These are phyloP conservation scores for Lacerta agilis DNA, from an alignment of 2,797 vertebrate genomes.

Conservation along the genomic window DNA sequence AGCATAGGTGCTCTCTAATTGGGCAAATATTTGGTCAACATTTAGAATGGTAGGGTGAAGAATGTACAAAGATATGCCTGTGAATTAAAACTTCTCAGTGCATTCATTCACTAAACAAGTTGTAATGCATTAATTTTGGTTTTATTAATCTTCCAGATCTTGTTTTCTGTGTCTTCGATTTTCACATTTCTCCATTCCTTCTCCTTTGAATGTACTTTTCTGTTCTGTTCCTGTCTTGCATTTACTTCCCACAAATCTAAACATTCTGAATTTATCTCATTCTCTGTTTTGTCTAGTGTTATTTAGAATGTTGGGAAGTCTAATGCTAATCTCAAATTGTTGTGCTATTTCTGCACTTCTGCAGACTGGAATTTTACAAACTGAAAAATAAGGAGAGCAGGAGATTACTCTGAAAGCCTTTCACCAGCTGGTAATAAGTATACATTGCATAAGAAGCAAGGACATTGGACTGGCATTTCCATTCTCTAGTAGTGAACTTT, in stretches of 20 bases:
- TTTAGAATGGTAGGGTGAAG: not conserved
- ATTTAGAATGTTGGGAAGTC: not conserved
- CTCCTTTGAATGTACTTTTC: not conserved
- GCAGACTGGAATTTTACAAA: not conserved
- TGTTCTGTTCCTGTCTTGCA: not conserved
- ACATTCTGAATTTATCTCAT: not conserved
- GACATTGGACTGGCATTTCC: not conserved
- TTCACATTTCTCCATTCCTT: not conserved
- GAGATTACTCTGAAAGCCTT: not conserved
- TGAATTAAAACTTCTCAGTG: not conserved
- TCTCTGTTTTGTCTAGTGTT: not conserved
- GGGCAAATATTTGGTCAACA: not conserved
- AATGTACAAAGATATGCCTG: not conserved
- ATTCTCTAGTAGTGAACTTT: not conserved
- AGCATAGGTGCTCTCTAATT: not conserved
- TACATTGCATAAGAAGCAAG: not conserved
- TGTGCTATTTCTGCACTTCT: not conserved
- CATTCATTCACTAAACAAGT: not conserved
- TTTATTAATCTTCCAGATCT: not conserved
- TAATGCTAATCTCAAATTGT: not conserved
- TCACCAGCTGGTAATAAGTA: slow-evolving; percentile 3
- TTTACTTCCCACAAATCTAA: not conserved
- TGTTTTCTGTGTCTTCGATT: not conserved
- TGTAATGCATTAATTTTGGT: not conserved
- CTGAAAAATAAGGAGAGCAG: not conserved